Base-by-base conservation (phyloP, 2,888 invertebrate species). In the Margaritifera margaritifera region DNA sequence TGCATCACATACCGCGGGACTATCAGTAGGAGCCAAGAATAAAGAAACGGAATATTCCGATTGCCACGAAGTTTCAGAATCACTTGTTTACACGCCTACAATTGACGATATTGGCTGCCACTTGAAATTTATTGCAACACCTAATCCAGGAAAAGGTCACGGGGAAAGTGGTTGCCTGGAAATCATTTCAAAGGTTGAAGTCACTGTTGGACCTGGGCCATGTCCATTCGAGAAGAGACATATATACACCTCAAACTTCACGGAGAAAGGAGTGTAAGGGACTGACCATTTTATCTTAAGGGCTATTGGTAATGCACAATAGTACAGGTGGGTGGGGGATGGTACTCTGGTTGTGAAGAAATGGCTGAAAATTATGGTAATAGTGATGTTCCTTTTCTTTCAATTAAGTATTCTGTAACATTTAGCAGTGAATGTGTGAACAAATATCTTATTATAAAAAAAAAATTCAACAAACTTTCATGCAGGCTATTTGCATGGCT, bases 151-250 rank as follows among this genome's bases (percentile, higher is more conserved):
- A 42, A 75, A 77, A 0, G 96, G 96, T 0, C 93, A 94, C 22
- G 83, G 90, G 25, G 90, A 65, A 55, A 31, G 58, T 18, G 31
- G 92, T 52, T 94, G 94, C 87, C 89, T 91, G 18, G 87, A 93
- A 64, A 42, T 15, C 15, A 42, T 42, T 15, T 92, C 94, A 54
- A 92, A 92, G 71, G 91, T 61, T 80, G 83, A 87, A 53, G 92
- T 96, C 15, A 92, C 93, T 87, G 93, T 94, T 58, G 94, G 95
- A 0, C 96, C 96, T 51, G 94, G 93, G 0, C 77, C 82, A 20
- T 96, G 95, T 88, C 96, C 95, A 1, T 97, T 96, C 92, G 94
- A 96, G 89, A 91, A 87, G 0, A 92, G 97, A 57, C 96, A 96
- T 84, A 79, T 90, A 58, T 94, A 94, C 87, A 96, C 96, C 0